Evolutionary conservation across 2,888 invertebrate species (phyloP).

Genomic region (Diarsia rubi): DNA sequence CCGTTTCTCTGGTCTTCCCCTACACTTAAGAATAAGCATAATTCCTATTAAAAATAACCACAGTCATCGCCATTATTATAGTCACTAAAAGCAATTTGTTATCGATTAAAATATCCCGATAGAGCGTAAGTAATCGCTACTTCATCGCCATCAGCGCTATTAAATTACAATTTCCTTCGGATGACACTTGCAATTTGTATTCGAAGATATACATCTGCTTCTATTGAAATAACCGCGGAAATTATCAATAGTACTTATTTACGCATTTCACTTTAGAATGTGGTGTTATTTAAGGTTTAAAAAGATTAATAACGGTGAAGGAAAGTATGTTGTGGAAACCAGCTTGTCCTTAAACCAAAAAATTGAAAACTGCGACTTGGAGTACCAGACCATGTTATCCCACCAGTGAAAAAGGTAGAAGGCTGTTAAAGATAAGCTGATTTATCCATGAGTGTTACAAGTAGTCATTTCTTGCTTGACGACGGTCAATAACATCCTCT

Average conservation of each 20-base stretch:
- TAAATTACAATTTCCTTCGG: slow-evolving; percentile 59
- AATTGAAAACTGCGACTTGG: no score
- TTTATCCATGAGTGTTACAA: neutral
- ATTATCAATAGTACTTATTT: slow-evolving; percentile 15
- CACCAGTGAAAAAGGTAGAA: neutral
- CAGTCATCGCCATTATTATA: slow-evolving; percentile 21
- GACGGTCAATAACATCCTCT: no score
- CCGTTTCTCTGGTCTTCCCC: no score
- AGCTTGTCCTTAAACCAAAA: no score
- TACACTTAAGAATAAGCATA: neutral
- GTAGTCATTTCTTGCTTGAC: neutral
- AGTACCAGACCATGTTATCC: no score
- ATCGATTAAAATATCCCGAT: slow-evolving; percentile 54
- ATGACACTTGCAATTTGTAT: slow-evolving; percentile 60
- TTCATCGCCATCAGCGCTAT: slow-evolving; percentile 45
- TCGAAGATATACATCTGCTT: slow-evolving; percentile 51
- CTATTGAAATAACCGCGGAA: slow-evolving; percentile 48
- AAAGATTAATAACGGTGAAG: neutral
- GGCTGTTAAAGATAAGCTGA: neutral
- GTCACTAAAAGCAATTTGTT: slow-evolving; percentile 40
- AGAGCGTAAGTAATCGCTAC: slow-evolving; percentile 46
- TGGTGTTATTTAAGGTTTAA: neutral
- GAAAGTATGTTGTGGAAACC: no score
- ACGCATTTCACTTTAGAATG: slow-evolving; percentile 24
- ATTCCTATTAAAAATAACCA: neutral